Percentiles rank a stretch among this genome's conserved stretches.
phyloP scores from a whole-genome alignment of 2,888 invertebrate genomes.

The Meta bourneti region DNA sequence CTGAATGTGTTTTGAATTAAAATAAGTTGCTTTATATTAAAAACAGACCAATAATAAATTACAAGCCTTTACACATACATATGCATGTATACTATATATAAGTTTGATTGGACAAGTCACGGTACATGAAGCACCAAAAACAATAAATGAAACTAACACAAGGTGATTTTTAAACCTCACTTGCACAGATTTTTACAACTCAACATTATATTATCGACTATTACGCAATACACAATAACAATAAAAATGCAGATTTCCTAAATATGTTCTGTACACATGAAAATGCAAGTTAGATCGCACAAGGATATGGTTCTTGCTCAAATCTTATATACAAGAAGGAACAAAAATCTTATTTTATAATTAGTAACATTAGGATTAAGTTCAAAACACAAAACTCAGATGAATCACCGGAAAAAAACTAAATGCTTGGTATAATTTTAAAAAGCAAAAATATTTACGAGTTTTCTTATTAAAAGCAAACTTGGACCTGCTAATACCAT shows the following conservation, averaged over 20 bases:
- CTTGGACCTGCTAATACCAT: slow-evolving; percentile 12
- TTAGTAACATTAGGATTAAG: slow-evolving; percentile 5
- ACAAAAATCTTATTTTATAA: slow-evolving; percentile 24
- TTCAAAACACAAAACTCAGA: neutral
- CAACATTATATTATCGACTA: slow-evolving; percentile 27
- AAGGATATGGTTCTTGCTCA: slow-evolving; percentile 11
- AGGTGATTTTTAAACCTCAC: slow-evolving; percentile 14
- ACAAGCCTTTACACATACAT: slow-evolving; percentile 44
- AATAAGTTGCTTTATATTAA: neutral
- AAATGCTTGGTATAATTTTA: neutral
- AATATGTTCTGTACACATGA: slow-evolving; percentile 44
- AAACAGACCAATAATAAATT: slow-evolving; percentile 22
- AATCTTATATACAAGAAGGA: slow-evolving; percentile 41
- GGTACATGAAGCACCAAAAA: slow-evolving; percentile 41
- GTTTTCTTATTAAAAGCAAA: neutral
- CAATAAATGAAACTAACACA: slow-evolving; percentile 10
- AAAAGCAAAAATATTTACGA: neutral
- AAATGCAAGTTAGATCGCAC: slow-evolving; percentile 34
- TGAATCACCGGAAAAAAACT: slow-evolving; percentile 32
- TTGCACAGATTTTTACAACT: slow-evolving; percentile 8
- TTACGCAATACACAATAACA: slow-evolving; percentile 33
- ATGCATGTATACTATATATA: neutral
- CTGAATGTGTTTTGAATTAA: slow-evolving; percentile 3
- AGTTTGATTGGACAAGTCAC: slow-evolving; percentile 26
- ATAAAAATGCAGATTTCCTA: slow-evolving; percentile 44